Base-by-base conservation (phyloP, 1,140 invertebrate genomes). In the Harpegnathos saltator region DNA sequence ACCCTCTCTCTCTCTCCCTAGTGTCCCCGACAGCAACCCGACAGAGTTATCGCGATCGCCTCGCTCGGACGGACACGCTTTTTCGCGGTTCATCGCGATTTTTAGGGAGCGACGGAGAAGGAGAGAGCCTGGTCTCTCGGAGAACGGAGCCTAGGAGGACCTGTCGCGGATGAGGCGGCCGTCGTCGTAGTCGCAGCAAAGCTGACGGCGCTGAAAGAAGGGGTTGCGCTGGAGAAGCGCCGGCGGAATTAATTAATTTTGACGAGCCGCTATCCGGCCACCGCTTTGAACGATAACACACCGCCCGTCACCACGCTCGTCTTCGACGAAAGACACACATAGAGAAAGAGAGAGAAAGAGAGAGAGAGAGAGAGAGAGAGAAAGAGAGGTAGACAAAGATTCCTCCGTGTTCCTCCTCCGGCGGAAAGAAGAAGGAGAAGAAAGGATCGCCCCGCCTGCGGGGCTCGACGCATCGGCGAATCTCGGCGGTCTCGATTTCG, bases 241-340 rank as follows among this genome's bases (percentile, higher is more conserved):
- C 52, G 19, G 29, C 22, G 26, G 58, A 74, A 83, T 84, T 88
- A 88, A 88, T 88, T 75, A 88, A 88, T 88, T 87, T 82, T 33
- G 86, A 88, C 75, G 22, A 62, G 56, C 24, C 48, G 24, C 54
- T 24, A 44, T 65, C 59, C 17, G 33, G 69, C 54, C 1, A 22
- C 44, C 48, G 26, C 38, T 48, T 69, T 68, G 24, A 84, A 85
- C 54, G 33, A 38, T 19, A 24, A 38, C 24, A 58, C 59, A 33
- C 48, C 56, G 52, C 52, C 38, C 38, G 38, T 44, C 38, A 44
- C 11, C 71, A 59, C 52, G 15, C 73, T 58, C 52, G 15, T 69
- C 65, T 58, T 24, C 38, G n/a, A 52, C 52, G 65, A 52, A 33
- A 50, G n/a, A 87, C 29, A n/a, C n/a, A 59, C 63, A 71, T 50